Conservation (phyloP, 2,888 invertebrate genomes). For the Tholera decimalis region DNA sequence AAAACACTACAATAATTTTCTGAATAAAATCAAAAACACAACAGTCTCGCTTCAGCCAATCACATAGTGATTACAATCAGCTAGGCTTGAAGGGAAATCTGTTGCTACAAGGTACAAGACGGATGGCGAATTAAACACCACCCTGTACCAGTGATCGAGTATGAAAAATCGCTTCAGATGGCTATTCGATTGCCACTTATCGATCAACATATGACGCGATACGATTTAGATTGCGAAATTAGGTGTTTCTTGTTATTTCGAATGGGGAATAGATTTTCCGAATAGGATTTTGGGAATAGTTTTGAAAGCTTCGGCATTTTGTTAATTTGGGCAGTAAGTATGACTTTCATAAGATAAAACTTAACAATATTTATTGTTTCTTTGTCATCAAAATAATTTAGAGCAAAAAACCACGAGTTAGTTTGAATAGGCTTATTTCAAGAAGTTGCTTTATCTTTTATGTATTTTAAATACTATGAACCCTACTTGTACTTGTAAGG, state of each 20-base stretch:
- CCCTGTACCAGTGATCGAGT: constrained; percentile 85
- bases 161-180: constrained; percentile 86
- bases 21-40: constrained; percentile 8
- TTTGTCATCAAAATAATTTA: too few species aligned
- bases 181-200: constrained; percentile 75
- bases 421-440: neutral
- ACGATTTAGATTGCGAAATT: constrained; percentile 63
- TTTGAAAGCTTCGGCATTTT: too few species aligned
- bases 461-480: too few species aligned
- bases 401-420: neutral
- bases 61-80: constrained; percentile 63
- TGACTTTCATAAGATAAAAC: too few species aligned
- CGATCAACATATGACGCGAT: constrained; percentile 73
- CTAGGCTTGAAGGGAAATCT: constrained; percentile 72
- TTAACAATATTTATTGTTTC: too few species aligned
- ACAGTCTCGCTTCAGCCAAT: constrained; percentile 39
- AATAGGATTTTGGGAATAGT: neutral
- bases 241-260: constrained; percentile 47
- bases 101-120: constrained; percentile 83
- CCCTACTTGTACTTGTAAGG: too few species aligned
- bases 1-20: neutral
- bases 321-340: too few species aligned
- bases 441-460: neutral
- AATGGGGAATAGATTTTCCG: constrained; percentile 13
- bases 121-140: constrained; percentile 86